A percentile compares a stretch with the other conserved stretches of the same genome.
Evolutionary conservation across 1,140 invertebrate species (phyloP).

Genomic region (Drosophila punjabiensis): DNA sequence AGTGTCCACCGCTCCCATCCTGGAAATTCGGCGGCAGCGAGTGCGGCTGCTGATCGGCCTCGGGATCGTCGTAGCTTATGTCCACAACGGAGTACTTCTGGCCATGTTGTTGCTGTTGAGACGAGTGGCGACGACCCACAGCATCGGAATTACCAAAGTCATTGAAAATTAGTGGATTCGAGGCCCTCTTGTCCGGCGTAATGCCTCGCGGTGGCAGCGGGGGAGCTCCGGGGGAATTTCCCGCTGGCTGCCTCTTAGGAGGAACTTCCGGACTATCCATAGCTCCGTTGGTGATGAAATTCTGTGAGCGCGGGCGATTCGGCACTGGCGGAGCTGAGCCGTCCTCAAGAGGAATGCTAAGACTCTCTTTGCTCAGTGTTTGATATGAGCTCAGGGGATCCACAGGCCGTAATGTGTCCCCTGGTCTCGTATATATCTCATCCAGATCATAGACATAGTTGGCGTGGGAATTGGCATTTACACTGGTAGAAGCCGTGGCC

Average conservation of each 20-base stretch:
- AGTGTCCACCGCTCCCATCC: slow-evolving; percentile 52
- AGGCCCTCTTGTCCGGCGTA: slow-evolving; percentile 82
- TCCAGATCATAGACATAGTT: slow-evolving; percentile 87
- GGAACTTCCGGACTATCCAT: slow-evolving; percentile 82
- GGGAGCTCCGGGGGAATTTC: slow-evolving; percentile 80
- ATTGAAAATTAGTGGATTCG: slow-evolving; percentile 79
- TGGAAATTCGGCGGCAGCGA: slow-evolving; percentile 69
- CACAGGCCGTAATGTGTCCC: slow-evolving; percentile 81
- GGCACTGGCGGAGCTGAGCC: slow-evolving; percentile 73
- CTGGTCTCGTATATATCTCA: slow-evolving; percentile 89
- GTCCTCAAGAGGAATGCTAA: slow-evolving; percentile 60
- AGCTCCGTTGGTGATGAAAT: slow-evolving; percentile 61
- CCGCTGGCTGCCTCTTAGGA: slow-evolving; percentile 61
- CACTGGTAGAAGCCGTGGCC: slow-evolving; percentile 80
- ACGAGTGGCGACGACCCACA: slow-evolving; percentile 68
- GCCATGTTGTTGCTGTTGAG: slow-evolving; percentile 67
- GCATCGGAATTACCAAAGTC: slow-evolving; percentile 63
- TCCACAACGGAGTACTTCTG: slow-evolving; percentile 84
- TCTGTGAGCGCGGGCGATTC: slow-evolving; percentile 78
- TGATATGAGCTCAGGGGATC: slow-evolving; percentile 76
- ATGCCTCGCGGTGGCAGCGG: slow-evolving; percentile 86
- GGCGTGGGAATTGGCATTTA: slow-evolving; percentile 75
- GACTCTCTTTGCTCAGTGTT: slow-evolving; percentile 77
- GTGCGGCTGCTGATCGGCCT: slow-evolving; percentile 81
- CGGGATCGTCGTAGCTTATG: slow-evolving; percentile 83